Evolutionary conservation across 1,140 invertebrate species (phyloP).

Genomic region (Amphibalanus amphitrite): DNA sequence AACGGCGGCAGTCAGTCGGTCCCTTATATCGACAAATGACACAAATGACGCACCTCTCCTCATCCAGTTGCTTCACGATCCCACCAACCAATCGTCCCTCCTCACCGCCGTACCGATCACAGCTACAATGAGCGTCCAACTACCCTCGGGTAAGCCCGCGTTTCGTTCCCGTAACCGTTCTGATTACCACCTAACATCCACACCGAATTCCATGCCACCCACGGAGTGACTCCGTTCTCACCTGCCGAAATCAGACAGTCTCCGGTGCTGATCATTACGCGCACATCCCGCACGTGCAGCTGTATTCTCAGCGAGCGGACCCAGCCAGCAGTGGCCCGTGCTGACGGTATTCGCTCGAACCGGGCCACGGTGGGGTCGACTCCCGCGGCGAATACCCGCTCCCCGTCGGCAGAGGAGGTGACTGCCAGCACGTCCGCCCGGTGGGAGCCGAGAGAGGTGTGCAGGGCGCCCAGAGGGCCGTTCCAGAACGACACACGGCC

Average conservation of each 20-base stretch:
- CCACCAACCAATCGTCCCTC: no score
- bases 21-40: no score
- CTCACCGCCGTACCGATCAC: no score
- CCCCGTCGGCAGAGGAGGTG: no score
- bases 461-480: background rate
- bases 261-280: background rate
- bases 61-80: no score
- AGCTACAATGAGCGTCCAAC: no score
- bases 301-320: background rate
- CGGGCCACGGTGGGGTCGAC: background rate
- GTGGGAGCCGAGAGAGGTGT: background rate
- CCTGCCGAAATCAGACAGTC: background rate
- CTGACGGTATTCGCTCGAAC: background rate
- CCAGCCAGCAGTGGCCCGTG: background rate
- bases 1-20: no score
- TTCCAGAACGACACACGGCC: background rate
- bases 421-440: background rate
- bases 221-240: background rate
- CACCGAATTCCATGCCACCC: no score
- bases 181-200: no score
- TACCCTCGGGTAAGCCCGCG: no score
- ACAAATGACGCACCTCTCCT: no score
- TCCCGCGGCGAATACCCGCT: background rate
- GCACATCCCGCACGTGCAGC: background rate
- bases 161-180: no score